A percentile compares a stretch with the other conserved stretches of the same genome.
Evolutionary conservation across 1,140 invertebrate species (phyloP).

Genomic region (Prorops nasuta): DNA sequence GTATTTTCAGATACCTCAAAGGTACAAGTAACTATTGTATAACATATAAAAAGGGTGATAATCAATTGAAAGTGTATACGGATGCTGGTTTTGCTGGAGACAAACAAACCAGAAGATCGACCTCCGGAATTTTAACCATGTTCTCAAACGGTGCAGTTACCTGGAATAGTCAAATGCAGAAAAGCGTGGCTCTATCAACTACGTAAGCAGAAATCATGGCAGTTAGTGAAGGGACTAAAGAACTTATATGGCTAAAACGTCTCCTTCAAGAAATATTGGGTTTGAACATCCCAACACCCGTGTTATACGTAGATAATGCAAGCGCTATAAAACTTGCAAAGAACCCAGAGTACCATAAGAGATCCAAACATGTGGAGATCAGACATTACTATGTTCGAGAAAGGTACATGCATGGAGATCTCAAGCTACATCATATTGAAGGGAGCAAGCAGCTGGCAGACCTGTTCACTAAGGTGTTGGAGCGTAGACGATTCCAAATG

Average conservation of each 20-base stretch:
- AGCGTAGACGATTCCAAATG: background rate
- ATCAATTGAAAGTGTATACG: background rate
- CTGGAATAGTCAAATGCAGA: background rate
- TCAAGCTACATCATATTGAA: background rate
- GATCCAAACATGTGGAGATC: background rate
- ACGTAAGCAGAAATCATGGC: background rate
- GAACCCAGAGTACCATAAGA: background rate
- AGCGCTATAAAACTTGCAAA: background rate
- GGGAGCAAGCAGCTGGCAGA: background rate
- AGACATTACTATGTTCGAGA: background rate
- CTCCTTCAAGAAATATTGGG: background rate
- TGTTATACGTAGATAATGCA: background rate
- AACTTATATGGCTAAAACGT: background rate
- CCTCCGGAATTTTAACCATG: background rate
- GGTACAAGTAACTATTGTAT: background rate
- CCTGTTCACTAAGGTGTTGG: background rate
- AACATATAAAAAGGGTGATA: background rate
- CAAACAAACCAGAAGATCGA: background rate
- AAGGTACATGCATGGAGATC: background rate
- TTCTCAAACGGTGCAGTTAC: background rate
- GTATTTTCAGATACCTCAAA: background rate
- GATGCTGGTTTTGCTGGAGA: constrained; percentile 2
- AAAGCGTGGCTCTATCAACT: background rate
- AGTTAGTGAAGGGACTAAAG: background rate
- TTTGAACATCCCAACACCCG: background rate